A percentile compares a stretch with the other conserved stretches of the same genome.
Evolutionary conservation across 2,888 invertebrate species (phyloP).

Genomic region (Hoplodrina blanda): DNA sequence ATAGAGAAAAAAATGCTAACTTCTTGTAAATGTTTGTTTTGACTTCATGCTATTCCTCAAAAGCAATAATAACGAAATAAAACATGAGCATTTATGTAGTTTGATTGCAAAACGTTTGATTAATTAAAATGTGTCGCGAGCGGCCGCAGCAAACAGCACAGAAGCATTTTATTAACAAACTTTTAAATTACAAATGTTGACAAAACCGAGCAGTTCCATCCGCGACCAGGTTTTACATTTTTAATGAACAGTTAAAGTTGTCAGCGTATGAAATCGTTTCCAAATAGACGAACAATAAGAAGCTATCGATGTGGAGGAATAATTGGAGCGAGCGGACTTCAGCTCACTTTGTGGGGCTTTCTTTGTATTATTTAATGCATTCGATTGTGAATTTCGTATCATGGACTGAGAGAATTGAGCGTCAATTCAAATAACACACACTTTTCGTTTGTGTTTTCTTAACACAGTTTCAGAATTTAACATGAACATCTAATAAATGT

Average conservation of each 20-base stretch:
- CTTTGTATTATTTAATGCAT: slow-evolving; percentile 22
- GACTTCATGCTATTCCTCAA: background rate
- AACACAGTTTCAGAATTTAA: background rate
- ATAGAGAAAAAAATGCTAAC: background rate
- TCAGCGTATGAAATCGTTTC: slow-evolving; percentile 31
- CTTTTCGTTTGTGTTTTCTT: background rate
- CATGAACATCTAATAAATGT: slow-evolving; percentile 5
- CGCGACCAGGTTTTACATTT: slow-evolving; percentile 30
- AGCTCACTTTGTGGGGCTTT: slow-evolving; percentile 21
- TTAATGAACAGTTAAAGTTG: slow-evolving; percentile 35
- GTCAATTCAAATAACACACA: background rate
- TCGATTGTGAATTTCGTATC: slow-evolving; percentile 10
- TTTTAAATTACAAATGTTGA: slow-evolving; percentile 46
- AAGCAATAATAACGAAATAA: slow-evolving; percentile 24
- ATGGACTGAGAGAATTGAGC: background rate
- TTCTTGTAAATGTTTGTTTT: background rate
- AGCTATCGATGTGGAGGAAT: slow-evolving; percentile 32
- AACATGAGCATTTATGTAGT: slow-evolving; percentile 21
- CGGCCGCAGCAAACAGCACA: slow-evolving; percentile 12
- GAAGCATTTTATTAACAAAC: slow-evolving; percentile 44
- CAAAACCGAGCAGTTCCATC: slow-evolving; percentile 19
- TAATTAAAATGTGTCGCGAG: slow-evolving; percentile 42
- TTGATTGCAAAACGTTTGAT: slow-evolving; percentile 48
- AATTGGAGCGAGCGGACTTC: slow-evolving; percentile 37
- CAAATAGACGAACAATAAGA: slow-evolving; percentile 32